These are phyloP conservation scores for Neosalanx taihuensis DNA, from an alignment of 2,797 vertebrate species.

Conservation along the genomic window DNA sequence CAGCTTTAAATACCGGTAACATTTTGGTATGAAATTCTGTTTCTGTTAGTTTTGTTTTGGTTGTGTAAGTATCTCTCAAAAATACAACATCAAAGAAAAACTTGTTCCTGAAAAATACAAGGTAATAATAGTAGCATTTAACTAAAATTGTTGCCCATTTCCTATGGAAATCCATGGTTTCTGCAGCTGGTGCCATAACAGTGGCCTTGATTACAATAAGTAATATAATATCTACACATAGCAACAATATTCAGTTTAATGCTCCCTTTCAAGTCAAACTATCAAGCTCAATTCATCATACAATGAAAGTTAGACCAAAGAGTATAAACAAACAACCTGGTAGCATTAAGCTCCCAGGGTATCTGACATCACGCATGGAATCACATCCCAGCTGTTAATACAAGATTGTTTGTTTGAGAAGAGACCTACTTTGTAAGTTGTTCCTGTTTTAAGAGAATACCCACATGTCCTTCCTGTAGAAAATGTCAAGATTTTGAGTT, in stretches of 20 bases:
- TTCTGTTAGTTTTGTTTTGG: not conserved
- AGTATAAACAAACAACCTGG: too few relatives aligned
- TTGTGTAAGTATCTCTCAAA: not conserved
- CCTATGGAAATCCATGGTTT: conserved; percentile 57
- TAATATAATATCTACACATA: not conserved
- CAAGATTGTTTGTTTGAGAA: conserved; percentile 90
- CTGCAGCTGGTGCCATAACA: conserved; percentile 66
- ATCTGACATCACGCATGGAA: conserved; percentile 93
- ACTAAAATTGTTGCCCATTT: conserved; percentile 57
- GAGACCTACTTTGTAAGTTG: conserved; percentile 35
- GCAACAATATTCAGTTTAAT: too few relatives aligned
- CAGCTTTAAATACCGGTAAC: not conserved
- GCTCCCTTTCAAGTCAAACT: too few relatives aligned
- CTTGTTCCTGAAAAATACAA: conserved; percentile 65
- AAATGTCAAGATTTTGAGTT: too few relatives aligned
- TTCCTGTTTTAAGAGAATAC: too few relatives aligned
- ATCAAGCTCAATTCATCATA: too few relatives aligned
- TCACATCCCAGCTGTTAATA: conserved; percentile 94
- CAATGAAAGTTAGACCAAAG: too few relatives aligned
- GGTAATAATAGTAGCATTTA: conserved; percentile 59
- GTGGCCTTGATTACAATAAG: conserved; percentile 57
- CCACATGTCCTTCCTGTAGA: too few relatives aligned
- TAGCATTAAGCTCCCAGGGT: conserved; percentile 75
- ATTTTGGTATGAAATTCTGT: not conserved
- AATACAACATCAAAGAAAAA: conserved; percentile 37